Conservation (phyloP, 2,797 vertebrate species). For the Morus bassanus region DNA sequence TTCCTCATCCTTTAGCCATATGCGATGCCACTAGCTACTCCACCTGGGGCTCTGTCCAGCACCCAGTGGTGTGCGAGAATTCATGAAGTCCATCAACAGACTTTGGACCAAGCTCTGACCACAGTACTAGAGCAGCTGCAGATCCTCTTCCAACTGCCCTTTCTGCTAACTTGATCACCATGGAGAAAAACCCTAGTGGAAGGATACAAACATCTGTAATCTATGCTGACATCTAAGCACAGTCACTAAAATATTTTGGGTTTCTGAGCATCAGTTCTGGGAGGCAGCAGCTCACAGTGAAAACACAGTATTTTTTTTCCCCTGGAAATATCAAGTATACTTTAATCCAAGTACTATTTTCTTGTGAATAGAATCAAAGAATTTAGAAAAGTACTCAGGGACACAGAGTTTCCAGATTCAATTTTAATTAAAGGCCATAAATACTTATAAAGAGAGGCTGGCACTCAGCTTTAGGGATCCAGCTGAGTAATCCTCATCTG, state of each 20-base stretch:
- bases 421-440: slow-evolving; percentile 47
- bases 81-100: neutral
- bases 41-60: neutral
- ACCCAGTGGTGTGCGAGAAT: neutral
- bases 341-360: slow-evolving; percentile 41
- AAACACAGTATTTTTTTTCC: neutral
- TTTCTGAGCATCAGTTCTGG: slow-evolving; percentile 11
- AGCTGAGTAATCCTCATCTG: slow-evolving; percentile 35
- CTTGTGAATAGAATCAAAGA: slow-evolving; percentile 42
- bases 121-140: neutral
- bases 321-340: neutral
- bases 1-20: neutral
- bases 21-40: neutral
- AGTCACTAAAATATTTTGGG: neutral
- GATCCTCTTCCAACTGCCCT: neutral
- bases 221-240: neutral
- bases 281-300: neutral
- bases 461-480: slow-evolving; percentile 35
- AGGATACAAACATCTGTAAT: neutral
- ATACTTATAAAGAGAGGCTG: slow-evolving; percentile 18
- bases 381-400: neutral
- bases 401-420: neutral
- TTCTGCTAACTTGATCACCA: neutral
- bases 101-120: neutral
- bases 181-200: neutral